Percentiles rank a stretch among this genome's conserved stretches.
Evolutionary conservation across 2,888 invertebrate species (phyloP).

Genomic region (Tromatobia lineatoria): DNA sequence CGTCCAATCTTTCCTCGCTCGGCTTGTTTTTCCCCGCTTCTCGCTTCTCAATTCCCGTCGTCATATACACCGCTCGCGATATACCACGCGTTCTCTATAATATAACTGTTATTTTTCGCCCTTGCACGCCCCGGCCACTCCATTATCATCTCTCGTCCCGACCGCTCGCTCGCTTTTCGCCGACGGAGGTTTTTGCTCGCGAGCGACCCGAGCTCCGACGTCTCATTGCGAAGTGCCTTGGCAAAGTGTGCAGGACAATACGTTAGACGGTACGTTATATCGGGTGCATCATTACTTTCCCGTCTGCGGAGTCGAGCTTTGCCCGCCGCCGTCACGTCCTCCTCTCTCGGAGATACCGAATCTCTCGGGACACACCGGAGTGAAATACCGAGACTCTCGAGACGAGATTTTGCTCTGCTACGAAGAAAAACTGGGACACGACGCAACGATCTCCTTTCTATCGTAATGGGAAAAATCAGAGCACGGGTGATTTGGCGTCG

Average conservation of each 20-base stretch:
- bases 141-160: conserved; percentile 68
- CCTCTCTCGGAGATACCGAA: conserved; percentile 31
- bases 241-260: conserved; percentile 80
- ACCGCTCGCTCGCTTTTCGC: conserved; percentile 62
- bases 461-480: conserved; percentile 79
- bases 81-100: conserved; percentile 56
- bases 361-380: conserved; percentile 41
- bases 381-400: conserved; percentile 51
- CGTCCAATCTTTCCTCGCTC: conserved; percentile 80
- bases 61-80: conserved; percentile 71
- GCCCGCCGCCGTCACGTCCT: conserved; percentile 30
- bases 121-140: conserved; percentile 67
- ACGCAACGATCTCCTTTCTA: conserved; percentile 39
- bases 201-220: conserved; percentile 55
- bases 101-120: conserved; percentile 83
- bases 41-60: conserved; percentile 73
- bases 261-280: conserved; percentile 82
- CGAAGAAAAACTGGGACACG: conserved; percentile 26
- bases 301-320: conserved; percentile 40
- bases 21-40: conserved; percentile 78
- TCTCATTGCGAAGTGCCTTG: conserved; percentile 78
- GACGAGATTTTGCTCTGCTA: conserved; percentile 46
- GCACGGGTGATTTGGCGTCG: conserved; percentile 63
- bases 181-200: conserved; percentile 59
- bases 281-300: conserved; percentile 82